Evolutionary conservation across 2,888 invertebrate species (phyloP), one percentile per base, ranked within the genome.

Genomic region (Argynnis bischoffii): DNA sequence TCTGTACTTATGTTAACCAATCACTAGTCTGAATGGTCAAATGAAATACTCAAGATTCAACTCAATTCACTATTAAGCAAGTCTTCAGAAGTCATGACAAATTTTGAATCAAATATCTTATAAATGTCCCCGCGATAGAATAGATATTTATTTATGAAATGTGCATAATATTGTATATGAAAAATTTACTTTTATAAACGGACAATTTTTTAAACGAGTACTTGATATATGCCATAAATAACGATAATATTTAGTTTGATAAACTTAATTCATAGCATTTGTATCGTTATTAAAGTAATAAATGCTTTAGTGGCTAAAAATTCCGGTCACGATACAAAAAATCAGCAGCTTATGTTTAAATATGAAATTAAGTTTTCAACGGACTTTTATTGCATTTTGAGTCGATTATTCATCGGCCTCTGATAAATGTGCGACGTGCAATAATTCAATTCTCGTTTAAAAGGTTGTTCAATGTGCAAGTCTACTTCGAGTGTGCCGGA

Each of bases 381-480:
- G 84, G 82, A 81, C 86, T 86, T 84, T 87, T 85, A 85, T 88
- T 88, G 87, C 84, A 81, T 84, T 86, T 81, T 80, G 83, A 81
- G 82, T 77, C 86, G 85, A 88, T 91, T 89, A 91, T 86, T 90
- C 89, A 89, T 82, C 85, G 86, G 78, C 78, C 79, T 75, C 82
- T 89, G 90, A 90, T 90, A 88, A 87, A 90, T 90, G 88, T 83
- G 79, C 85, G 87, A 88, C 85, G 85, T 82, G 88, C 81, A 89
- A 91, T 90, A 90, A 90, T 88, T 90, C 83, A 87, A 86, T 85
- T 85, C 88, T 85, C 84, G 86, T 89, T 90, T 87, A 86, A 87
- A 81, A 84, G 83, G 81, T 83, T 84, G 85, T 84, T 81, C 82
- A 60, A 77, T 81, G 82, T 82, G 80, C 67, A 83, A 80, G 80